Evolutionary conservation across 2,113 vertebrate genomes (phyloP), one percentile per base, ranked within the genome.

Genomic region (Fregetta grallaria): DNA sequence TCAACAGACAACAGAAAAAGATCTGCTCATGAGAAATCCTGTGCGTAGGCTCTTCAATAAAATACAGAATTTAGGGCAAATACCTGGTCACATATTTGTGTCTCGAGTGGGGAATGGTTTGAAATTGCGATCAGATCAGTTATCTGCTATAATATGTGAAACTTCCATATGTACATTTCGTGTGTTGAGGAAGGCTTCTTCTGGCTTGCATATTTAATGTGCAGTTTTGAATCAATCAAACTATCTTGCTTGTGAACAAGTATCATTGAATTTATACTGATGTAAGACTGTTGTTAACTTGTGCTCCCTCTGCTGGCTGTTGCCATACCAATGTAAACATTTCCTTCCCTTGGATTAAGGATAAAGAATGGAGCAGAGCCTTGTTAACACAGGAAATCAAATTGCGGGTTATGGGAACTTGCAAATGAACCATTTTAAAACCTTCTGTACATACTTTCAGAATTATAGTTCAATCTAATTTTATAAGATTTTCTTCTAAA

Each of bases 301-400:
- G 62, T 89, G 94, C 97, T 95, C 96, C 96, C 93, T 94, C 97
- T 97, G 92, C 94, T 86, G 97, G 76, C 42, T 93, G 7, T 4
- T 80, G 44, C 53, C 23, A 7, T 38, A 38, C 55, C 26, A 7
- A 1, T 6, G 13, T 88, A 40, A 93, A 34, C 38, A 30, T 55
- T 10, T 11, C 42, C 25, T 88, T 42, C 34, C 18, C 45, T 29
- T 21, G 30, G 16, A 47, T 86, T 93, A 55, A 65, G 62, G 53
- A 6, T 77, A 63, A 82, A 85, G 58, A 67, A 27, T 22, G 2
- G 4, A 77, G 63, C 34, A 50, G 44, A 71, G 44, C 27, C 44
- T 76, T 15, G 6, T 9, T 78, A 55, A 45, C 11, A 12, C 25
- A 30, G 68, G 63, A 77, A 68, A 66, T 86, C 38, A 53, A 38